Evolutionary conservation across 2,113 vertebrate genomes (phyloP).

Genomic region (Pseudolaguvia tuberculata): DNA sequence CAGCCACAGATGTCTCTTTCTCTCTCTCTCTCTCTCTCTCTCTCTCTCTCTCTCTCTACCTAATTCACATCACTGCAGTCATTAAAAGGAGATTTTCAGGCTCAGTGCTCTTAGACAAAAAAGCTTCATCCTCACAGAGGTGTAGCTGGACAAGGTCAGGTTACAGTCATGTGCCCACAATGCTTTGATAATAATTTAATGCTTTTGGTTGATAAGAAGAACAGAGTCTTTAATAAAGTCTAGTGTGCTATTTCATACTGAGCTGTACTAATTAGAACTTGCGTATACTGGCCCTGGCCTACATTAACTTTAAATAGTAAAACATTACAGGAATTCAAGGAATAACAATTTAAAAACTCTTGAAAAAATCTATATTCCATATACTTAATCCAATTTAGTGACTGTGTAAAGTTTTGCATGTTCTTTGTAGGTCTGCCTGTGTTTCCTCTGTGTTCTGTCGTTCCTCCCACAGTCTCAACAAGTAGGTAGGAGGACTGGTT

Average conservation of each 20-base stretch:
- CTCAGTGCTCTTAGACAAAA: conserved; percentile 62
- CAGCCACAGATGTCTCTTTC: conserved; percentile 46
- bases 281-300: conserved; percentile 24
- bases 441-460: not conserved
- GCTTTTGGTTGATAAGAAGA: conserved; percentile 47
- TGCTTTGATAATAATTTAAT: conserved; percentile 56
- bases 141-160: conserved; percentile 59
- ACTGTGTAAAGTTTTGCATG: not conserved
- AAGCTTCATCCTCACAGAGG: conserved; percentile 43
- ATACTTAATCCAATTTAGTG: not conserved
- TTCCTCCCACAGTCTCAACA: not conserved
- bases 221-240: conserved; percentile 46
- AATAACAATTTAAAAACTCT: not conserved
- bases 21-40: not conserved
- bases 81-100: conserved; percentile 65
- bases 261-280: conserved; percentile 38
- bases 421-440: not conserved
- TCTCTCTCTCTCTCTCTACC: conserved; percentile 1
- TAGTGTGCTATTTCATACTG: conserved; percentile 37
- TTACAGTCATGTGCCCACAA: conserved; percentile 49
- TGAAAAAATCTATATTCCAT: not conserved
- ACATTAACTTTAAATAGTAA: conserved; percentile 22
- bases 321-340: not conserved
- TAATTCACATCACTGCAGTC: conserved; percentile 57
- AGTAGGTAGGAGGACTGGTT: not conserved